These are phyloP conservation scores for Muscina levida DNA, from an alignment of 2,888 invertebrate genomes.

Conservation along the genomic window DNA sequence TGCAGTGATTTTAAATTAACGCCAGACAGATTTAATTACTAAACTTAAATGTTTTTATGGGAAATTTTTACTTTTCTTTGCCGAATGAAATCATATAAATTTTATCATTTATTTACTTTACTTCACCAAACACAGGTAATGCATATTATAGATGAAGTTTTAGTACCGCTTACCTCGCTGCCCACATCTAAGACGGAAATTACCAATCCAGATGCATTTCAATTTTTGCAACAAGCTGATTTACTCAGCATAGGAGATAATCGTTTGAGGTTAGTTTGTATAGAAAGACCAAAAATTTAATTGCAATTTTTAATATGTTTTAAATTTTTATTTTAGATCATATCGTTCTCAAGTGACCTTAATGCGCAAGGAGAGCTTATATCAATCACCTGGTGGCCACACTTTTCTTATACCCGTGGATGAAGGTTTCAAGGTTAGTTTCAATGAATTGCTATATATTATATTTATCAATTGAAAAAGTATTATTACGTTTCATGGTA, in stretches of 20 bases:
- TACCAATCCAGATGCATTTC: slow-evolving; percentile 90
- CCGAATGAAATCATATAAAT: too few species aligned
- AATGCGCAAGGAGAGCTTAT: slow-evolving; percentile 87
- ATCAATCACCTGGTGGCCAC: slow-evolving; percentile 88
- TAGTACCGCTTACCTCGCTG: slow-evolving; percentile 87
- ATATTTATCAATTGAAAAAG: not conserved
- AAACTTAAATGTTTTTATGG: not conserved
- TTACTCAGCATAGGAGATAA: slow-evolving; percentile 86
- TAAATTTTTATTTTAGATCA: slow-evolving; percentile 80
- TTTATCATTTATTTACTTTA: not conserved
- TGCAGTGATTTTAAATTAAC: too few species aligned
- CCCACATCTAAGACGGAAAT: slow-evolving; percentile 83
- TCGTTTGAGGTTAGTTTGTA: slow-evolving; percentile 82
- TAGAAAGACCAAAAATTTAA: not conserved
- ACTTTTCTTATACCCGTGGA: slow-evolving; percentile 96
- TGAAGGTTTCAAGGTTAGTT: slow-evolving; percentile 91
- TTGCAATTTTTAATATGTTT: not conserved
- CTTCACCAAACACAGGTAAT: slow-evolving; percentile 83
- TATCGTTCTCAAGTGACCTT: slow-evolving; percentile 89
- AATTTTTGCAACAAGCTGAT: slow-evolving; percentile 89
- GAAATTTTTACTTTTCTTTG: not conserved
- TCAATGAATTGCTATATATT: too few species aligned
- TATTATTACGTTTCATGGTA: slow-evolving; percentile 85
- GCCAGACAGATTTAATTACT: not conserved
- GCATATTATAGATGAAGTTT: slow-evolving; percentile 92